Percentiles rank a stretch among this genome's conserved stretches.
Conservation (phyloP, 1,140 invertebrate species). For the Trichonephila clavipes region DNA sequence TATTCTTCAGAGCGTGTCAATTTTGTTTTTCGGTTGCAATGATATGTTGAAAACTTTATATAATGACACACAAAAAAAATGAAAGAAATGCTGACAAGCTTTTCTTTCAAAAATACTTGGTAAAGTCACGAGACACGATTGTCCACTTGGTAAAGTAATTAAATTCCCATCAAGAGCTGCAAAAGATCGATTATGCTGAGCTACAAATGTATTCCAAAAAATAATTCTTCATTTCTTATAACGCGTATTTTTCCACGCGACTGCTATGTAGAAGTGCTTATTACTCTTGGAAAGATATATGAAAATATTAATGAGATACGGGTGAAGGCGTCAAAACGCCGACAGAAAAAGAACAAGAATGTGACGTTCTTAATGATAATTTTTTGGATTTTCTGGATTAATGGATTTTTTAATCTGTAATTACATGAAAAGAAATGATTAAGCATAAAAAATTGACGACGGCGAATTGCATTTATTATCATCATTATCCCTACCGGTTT, state of each 20-base stretch:
- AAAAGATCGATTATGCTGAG: slow-evolving; percentile 38
- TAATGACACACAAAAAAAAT: not conserved
- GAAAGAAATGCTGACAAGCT: slow-evolving; percentile 32
- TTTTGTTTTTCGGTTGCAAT: not conserved
- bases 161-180: slow-evolving; percentile 59
- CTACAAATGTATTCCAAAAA: slow-evolving; percentile 50
- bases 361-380: slow-evolving; percentile 24
- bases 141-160: slow-evolving; percentile 60
- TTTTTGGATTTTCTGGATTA: slow-evolving; percentile 47
- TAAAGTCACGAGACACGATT: slow-evolving; percentile 33
- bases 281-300: not conserved
- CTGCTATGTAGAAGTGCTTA: slow-evolving; percentile 11
- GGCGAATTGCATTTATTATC: slow-evolving; percentile 26
- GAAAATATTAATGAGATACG: slow-evolving; percentile 42
- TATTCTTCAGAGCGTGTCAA: not conserved
- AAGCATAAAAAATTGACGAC: slow-evolving; percentile 31
- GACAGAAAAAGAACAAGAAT: slow-evolving; percentile 10
- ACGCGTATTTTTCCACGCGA: slow-evolving; percentile 21
- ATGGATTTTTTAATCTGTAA: slow-evolving; percentile 48
- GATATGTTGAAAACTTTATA: slow-evolving; percentile 27
- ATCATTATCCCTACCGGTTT: slow-evolving; percentile 15
- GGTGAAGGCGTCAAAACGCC: not conserved
- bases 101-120: slow-evolving; percentile 23
- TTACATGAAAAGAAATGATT: slow-evolving; percentile 36
- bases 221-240: slow-evolving; percentile 43